phyloP scores from a whole-genome alignment of 35 echinoderm and acorn worm species.

The Patiria miniata region DNA sequence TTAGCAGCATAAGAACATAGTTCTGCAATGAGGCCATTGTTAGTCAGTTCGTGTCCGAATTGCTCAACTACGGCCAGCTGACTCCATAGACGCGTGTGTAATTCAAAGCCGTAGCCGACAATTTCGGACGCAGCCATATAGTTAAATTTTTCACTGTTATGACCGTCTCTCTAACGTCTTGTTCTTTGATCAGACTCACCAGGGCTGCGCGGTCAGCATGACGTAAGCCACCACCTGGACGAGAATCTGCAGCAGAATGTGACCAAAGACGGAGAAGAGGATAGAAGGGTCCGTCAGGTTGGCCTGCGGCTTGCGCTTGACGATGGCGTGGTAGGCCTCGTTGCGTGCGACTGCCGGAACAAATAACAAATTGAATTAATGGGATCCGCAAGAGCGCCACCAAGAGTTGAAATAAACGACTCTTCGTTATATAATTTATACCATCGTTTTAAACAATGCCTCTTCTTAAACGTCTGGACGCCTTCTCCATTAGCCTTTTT shows the following conservation, averaged over 20 bases:
- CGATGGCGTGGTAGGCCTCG: slow-evolving; percentile 77
- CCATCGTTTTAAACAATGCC: background rate
- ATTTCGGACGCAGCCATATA: too few species aligned
- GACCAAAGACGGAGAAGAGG: slow-evolving; percentile 81
- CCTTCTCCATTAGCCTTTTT: too few species aligned
- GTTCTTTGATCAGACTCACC: slow-evolving; percentile 59
- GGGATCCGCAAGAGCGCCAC: background rate
- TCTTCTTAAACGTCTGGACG: too few species aligned
- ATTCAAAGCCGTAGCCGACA: too few species aligned
- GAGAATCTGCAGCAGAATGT: slow-evolving; percentile 75
- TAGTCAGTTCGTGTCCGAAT: too few species aligned
- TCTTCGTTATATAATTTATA: background rate
- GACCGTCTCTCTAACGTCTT: too few species aligned
- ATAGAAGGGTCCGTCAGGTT: slow-evolving; percentile 81
- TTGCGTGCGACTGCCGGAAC: slow-evolving; percentile 81
- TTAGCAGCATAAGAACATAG: too few species aligned
- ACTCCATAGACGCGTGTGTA: too few species aligned
- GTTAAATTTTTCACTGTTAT: too few species aligned
- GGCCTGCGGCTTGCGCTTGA: slow-evolving; percentile 69
- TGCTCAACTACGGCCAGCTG: too few species aligned
- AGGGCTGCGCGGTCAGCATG: slow-evolving; percentile 61
- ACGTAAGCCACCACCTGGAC: slow-evolving; percentile 77
- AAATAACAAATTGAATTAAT: background rate
- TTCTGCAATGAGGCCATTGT: too few species aligned
- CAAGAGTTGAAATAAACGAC: background rate